These are phyloP conservation scores for Spilogale gracilis DNA, from an alignment of 2,113 vertebrate species.

Conservation along the genomic window DNA sequence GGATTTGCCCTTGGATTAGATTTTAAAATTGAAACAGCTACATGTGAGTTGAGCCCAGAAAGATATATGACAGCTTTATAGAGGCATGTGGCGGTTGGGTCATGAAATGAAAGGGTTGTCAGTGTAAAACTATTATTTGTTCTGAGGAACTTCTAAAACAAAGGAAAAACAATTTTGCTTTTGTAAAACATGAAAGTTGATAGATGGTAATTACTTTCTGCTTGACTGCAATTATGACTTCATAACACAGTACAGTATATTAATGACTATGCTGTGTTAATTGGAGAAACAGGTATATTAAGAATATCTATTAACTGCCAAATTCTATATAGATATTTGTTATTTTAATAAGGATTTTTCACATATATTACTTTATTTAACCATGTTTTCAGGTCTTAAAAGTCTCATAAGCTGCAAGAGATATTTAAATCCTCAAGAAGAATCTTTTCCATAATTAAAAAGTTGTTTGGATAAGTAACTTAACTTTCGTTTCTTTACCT, in stretches of 20 bases:
- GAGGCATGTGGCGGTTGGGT: slow-evolving; percentile 17
- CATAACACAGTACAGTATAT: slow-evolving; percentile 41
- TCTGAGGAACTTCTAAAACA: slow-evolving; percentile 60
- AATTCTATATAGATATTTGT: not conserved
- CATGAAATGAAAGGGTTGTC: slow-evolving; percentile 38
- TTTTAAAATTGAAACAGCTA: slow-evolving; percentile 69
- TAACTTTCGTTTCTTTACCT: not conserved
- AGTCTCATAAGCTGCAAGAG: not conserved
- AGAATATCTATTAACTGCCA: not conserved
- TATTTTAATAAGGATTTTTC: not conserved
- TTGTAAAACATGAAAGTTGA: slow-evolving; percentile 60
- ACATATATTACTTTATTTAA: not conserved
- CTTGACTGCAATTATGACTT: slow-evolving; percentile 65
- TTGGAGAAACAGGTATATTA: slow-evolving; percentile 67
- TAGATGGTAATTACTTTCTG: slow-evolving; percentile 73
- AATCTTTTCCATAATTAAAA: not conserved
- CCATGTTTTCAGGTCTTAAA: not conserved
- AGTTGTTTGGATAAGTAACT: not conserved
- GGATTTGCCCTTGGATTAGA: slow-evolving; percentile 69
- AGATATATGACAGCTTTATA: slow-evolving; percentile 41
- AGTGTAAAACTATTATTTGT: slow-evolving; percentile 62
- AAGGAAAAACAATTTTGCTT: slow-evolving; percentile 68
- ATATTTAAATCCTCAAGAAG: not conserved
- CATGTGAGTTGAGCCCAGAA: slow-evolving; percentile 38
- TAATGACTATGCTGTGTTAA: slow-evolving; percentile 61